Conservation (phyloP, 2,888 invertebrate genomes). For the Athetis lepigone region DNA sequence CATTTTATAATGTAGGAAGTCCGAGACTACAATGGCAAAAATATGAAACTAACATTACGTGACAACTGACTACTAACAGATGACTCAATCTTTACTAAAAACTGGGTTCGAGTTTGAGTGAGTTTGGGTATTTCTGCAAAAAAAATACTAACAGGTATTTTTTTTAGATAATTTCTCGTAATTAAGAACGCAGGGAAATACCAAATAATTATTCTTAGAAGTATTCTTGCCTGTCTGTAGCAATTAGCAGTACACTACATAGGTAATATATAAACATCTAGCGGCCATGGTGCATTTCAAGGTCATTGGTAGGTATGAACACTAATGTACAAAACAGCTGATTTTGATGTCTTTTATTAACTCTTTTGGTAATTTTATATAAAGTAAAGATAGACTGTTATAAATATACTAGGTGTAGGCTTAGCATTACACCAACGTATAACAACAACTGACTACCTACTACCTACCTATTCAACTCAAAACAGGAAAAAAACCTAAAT, state of each 20-base stretch:
- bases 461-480: not conserved
- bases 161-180: too few relatives aligned
- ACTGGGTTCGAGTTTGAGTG: too few relatives aligned
- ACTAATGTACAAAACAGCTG: not conserved
- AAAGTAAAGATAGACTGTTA: not conserved
- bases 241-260: too few relatives aligned
- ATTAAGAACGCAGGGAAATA: too few relatives aligned
- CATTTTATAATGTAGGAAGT: not conserved
- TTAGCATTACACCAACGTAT: not conserved
- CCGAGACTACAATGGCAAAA: not conserved
- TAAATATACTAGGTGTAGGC: not conserved
- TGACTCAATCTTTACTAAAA: slow-evolving; percentile 32
- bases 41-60: slow-evolving; percentile 25
- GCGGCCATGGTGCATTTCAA: slow-evolving; percentile 18
- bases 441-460: not conserved
- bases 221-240: too few relatives aligned
- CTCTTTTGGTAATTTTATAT: not conserved
- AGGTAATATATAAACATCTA: not conserved
- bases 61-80: slow-evolving; percentile 9
- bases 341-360: not conserved
- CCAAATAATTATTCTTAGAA: too few relatives aligned
- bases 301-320: slow-evolving; percentile 24
- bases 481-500: not conserved
- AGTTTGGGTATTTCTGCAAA: slow-evolving; percentile 18
- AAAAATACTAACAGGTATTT: slow-evolving; percentile 4